Evolutionary conservation across 2,888 invertebrate genomes (phyloP).

Genomic region (Polydrusus cervinus): DNA sequence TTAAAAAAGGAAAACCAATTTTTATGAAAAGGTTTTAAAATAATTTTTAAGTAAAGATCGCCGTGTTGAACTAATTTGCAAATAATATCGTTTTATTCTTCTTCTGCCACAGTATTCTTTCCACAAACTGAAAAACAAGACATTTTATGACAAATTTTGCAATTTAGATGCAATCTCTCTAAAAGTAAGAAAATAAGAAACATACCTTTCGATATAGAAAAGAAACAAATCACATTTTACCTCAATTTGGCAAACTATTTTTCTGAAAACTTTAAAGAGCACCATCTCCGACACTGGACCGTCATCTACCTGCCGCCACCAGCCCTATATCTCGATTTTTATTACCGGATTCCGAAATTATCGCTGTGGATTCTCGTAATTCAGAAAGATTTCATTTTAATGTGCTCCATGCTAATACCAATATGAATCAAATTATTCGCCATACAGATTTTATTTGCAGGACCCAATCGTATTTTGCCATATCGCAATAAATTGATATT

Average conservation of each 20-base stretch:
- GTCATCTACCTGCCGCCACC: constrained; percentile 59
- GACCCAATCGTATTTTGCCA: constrained; percentile 52
- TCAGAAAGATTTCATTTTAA: constrained; percentile 64
- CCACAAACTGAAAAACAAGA: too few relatives aligned
- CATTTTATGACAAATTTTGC: too few relatives aligned
- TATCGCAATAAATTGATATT: constrained; percentile 47
- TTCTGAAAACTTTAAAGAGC: not conserved
- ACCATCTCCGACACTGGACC: constrained; percentile 40
- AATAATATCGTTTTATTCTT: too few relatives aligned
- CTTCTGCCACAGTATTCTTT: too few relatives aligned
- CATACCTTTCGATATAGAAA: too few relatives aligned
- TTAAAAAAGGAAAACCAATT: too few relatives aligned
- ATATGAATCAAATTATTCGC: constrained; percentile 62
- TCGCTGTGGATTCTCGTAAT: constrained; percentile 62
- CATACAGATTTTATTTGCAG: constrained; percentile 59
- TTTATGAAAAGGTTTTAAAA: too few relatives aligned
- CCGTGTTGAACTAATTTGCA: too few relatives aligned
- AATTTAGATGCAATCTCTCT: too few relatives aligned
- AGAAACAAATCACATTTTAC: not conserved
- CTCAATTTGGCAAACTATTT: not conserved
- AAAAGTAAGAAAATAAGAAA: too few relatives aligned
- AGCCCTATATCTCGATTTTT: constrained; percentile 60
- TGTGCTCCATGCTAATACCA: constrained; percentile 61
- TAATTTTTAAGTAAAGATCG: too few relatives aligned
- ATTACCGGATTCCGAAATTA: constrained; percentile 62